phyloP scores from a whole-genome alignment of 2,113 vertebrate species.

The Heterotis niloticus region DNA sequence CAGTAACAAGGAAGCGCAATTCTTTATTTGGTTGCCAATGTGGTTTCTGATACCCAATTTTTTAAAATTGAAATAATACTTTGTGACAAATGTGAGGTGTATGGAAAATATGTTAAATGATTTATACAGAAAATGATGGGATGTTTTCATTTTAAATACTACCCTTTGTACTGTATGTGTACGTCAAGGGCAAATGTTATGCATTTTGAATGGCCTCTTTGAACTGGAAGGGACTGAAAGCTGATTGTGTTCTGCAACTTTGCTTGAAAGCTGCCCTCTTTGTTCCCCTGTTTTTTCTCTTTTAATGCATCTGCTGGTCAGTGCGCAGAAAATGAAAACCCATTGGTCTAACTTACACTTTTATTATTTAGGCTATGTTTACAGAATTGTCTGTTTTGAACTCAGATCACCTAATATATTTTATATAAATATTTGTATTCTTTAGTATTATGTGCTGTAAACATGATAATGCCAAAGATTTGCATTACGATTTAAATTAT shows the following conservation, averaged over 20 bases:
- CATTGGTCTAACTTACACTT: constrained; percentile 32
- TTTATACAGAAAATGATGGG: neutral
- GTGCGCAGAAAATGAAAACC: constrained; percentile 40
- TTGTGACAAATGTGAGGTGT: neutral
- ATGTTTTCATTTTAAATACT: neutral
- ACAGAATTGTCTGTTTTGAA: constrained; percentile 63
- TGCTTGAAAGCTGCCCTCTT: constrained; percentile 32
- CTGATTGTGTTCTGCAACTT: constrained; percentile 29
- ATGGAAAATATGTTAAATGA: neutral
- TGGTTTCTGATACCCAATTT: constrained; percentile 32
- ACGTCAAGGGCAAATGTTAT: constrained; percentile 36
- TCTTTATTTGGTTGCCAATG: constrained; percentile 51
- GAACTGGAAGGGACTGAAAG: constrained; percentile 54
- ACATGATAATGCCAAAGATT: constrained; percentile 64
- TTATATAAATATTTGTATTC: constrained; percentile 49
- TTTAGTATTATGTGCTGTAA: constrained; percentile 52
- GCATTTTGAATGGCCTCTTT: constrained; percentile 26
- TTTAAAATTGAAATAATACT: neutral
- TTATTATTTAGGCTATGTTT: constrained; percentile 59
- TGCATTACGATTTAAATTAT: constrained; percentile 64
- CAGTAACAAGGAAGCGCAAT: constrained; percentile 31
- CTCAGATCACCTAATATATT: constrained; percentile 73
- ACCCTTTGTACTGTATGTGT: constrained; percentile 30
- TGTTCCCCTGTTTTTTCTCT: constrained; percentile 21
- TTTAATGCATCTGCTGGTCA: constrained; percentile 61